Percentiles rank a stretch among this genome's conserved stretches.
These are phyloP conservation scores for Scaptomyza reducta DNA, from an alignment of 2,888 invertebrate species.

Conservation along the genomic window DNA sequence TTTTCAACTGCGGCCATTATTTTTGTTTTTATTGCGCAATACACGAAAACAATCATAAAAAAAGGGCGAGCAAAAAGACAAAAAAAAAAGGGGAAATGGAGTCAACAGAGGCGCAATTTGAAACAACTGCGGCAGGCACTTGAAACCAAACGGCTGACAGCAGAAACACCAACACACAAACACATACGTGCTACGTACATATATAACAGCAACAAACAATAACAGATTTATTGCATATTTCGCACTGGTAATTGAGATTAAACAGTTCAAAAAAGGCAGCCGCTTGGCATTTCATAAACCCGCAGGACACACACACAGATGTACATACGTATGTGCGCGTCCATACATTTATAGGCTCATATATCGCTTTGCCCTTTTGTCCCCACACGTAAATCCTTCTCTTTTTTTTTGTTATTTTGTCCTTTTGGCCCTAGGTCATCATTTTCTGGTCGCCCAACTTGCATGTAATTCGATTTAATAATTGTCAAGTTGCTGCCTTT, in stretches of 20 bases:
- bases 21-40: slow-evolving; percentile 74
- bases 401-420: not conserved
- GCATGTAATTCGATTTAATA: slow-evolving; percentile 77
- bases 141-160: slow-evolving; percentile 60
- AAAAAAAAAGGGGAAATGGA: slow-evolving; percentile 34
- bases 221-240: slow-evolving; percentile 80
- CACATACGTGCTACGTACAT: slow-evolving; percentile 1
- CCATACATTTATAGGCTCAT: slow-evolving; percentile 72
- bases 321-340: not conserved
- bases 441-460: slow-evolving; percentile 51
- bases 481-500: slow-evolving; percentile 72
- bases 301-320: slow-evolving; percentile 47
- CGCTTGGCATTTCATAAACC: slow-evolving; percentile 75
- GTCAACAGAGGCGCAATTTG: slow-evolving; percentile 62
- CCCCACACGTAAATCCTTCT: slow-evolving; percentile 30
- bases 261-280: slow-evolving; percentile 77
- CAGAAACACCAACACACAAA: slow-evolving; percentile 21
- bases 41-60: slow-evolving; percentile 73
- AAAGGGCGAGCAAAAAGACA: slow-evolving; percentile 29
- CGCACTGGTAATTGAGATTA: slow-evolving; percentile 80
- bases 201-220: slow-evolving; percentile 67
- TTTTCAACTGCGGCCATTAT: slow-evolving; percentile 66
- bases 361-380: slow-evolving; percentile 53
- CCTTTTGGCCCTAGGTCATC: slow-evolving; percentile 47
- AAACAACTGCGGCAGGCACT: slow-evolving; percentile 74